A percentile compares a stretch with the other conserved stretches of the same genome.
Evolutionary conservation across 2,797 vertebrate genomes (phyloP).

Genomic region (Eulemur rubriventer): DNA sequence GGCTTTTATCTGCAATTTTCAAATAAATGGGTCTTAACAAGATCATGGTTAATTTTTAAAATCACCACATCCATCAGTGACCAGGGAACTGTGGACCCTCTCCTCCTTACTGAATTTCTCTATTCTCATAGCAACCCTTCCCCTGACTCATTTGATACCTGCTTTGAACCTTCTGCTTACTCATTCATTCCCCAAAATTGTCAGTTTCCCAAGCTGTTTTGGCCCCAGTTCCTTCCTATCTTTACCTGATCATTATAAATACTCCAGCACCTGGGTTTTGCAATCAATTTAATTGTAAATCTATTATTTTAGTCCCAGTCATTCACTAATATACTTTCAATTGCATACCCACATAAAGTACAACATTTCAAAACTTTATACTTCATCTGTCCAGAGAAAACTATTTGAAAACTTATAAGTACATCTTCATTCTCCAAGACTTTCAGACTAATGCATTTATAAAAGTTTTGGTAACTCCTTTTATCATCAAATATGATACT

Average conservation of each 20-base stretch:
- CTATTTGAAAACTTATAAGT: background rate
- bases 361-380: background rate
- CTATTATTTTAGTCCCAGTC: background rate
- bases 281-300: background rate
- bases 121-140: background rate
- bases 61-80: background rate
- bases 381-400: background rate
- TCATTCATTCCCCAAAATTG: background rate
- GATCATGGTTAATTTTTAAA: background rate
- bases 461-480: background rate
- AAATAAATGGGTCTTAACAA: background rate
- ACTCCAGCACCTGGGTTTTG: background rate
- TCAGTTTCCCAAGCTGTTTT: background rate
- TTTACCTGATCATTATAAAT: background rate
- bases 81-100: background rate
- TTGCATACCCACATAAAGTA: background rate
- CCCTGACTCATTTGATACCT: background rate
- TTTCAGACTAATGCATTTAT: background rate
- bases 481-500: background rate
- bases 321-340: background rate
- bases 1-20: background rate
- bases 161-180: background rate
- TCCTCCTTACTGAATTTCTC: background rate
- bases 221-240: background rate
- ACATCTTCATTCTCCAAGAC: background rate